Evolutionary conservation across 2,113 vertebrate species (phyloP).

Genomic region (Oryzias javanicus): DNA sequence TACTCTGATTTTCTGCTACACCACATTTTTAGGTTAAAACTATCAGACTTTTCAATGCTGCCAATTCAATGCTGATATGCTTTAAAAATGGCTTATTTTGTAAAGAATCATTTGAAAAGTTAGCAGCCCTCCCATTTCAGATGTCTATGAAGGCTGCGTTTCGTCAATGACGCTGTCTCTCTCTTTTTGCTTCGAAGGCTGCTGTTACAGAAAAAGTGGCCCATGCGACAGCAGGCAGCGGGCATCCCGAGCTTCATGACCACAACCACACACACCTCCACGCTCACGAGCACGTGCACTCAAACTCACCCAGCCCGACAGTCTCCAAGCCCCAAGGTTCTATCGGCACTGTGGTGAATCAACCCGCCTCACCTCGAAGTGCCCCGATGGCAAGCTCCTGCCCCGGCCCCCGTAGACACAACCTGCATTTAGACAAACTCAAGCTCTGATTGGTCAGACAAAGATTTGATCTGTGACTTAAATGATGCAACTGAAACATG

Average conservation of each 20-base stretch:
- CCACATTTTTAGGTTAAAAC: too few relatives aligned
- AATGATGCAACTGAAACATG: too few relatives aligned
- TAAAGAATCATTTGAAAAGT: too few relatives aligned
- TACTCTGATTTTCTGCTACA: too few relatives aligned
- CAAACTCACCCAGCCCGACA: constrained; percentile 4
- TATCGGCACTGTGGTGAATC: constrained; percentile 33
- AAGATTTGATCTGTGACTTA: background rate
- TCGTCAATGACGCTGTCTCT: too few relatives aligned
- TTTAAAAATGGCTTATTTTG: too few relatives aligned
- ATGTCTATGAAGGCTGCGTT: background rate
- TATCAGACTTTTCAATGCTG: too few relatives aligned
- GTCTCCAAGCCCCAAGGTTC: background rate
- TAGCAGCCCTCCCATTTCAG: background rate
- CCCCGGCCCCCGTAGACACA: constrained; percentile 43
- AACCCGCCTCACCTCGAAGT: constrained; percentile 21
- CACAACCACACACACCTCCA: constrained; percentile 57
- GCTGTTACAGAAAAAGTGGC: constrained; percentile 20
- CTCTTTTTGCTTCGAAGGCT: constrained; percentile 19
- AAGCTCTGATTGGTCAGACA: constrained; percentile 33
- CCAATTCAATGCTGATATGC: too few relatives aligned
- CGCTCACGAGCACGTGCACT: constrained; percentile 41
- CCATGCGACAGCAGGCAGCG: constrained; percentile 14
- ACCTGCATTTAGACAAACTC: constrained; percentile 7
- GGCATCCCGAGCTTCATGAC: constrained; percentile 28
- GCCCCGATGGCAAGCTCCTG: constrained; percentile 44